phyloP scores from a whole-genome alignment of 2,888 invertebrate genomes.

The Luperina nickerlii region DNA sequence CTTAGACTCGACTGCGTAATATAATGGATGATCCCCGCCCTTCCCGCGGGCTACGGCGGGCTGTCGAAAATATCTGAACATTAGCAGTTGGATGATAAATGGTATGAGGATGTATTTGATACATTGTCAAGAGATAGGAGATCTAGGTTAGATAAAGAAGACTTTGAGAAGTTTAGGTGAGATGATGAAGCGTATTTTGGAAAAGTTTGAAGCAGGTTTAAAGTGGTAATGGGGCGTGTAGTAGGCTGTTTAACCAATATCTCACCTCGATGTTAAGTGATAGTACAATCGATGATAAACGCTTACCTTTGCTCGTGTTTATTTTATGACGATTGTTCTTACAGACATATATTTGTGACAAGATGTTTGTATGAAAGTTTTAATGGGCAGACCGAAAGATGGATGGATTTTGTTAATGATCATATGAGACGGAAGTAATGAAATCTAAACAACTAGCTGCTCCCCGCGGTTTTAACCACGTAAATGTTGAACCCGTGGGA shows the following conservation, averaged over 20 bases:
- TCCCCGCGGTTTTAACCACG: too few species aligned
- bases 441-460: too few species aligned
- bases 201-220: not conserved
- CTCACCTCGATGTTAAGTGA: too few species aligned
- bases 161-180: slow-evolving; percentile 10
- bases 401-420: not conserved
- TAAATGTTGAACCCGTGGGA: too few species aligned
- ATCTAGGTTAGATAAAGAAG: slow-evolving; percentile 35
- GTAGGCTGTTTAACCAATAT: not conserved
- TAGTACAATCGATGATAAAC: not conserved
- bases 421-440: not conserved
- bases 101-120: slow-evolving; percentile 46
- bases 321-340: not conserved
- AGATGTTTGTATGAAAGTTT: not conserved
- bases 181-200: not conserved
- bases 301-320: not conserved
- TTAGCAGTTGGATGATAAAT: slow-evolving; percentile 63
- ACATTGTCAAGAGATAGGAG: slow-evolving; percentile 49
- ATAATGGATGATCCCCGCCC: slow-evolving; percentile 62
- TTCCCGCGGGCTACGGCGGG: slow-evolving; percentile 39
- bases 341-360: not conserved
- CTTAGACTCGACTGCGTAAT: slow-evolving; percentile 62
- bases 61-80: slow-evolving; percentile 67
- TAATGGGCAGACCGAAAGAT: not conserved
- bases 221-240: not conserved